Evolutionary conservation across 2,113 vertebrate species (phyloP).

Genomic region (Cariama cristata): DNA sequence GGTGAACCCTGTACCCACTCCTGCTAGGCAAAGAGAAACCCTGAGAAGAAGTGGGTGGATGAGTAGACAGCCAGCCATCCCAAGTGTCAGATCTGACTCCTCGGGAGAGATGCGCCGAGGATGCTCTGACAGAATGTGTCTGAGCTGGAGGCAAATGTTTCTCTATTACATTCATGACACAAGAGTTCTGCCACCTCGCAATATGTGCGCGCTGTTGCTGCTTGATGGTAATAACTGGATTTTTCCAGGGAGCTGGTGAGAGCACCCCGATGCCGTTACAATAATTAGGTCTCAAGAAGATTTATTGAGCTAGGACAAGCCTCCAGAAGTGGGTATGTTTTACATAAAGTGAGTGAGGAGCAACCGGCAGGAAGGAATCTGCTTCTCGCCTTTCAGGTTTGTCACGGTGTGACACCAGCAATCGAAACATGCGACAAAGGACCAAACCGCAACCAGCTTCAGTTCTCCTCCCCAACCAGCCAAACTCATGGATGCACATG

Average conservation of each 20-base stretch:
- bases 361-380: not conserved
- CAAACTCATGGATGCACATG: not conserved
- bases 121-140: conserved; percentile 72
- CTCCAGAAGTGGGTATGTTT: not conserved
- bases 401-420: not conserved
- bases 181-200: conserved; percentile 56
- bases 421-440: not conserved
- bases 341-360: not conserved
- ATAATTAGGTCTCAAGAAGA: not conserved
- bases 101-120: conserved; percentile 38
- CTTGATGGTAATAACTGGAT: conserved; percentile 32
- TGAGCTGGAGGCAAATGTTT: conserved; percentile 72
- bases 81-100: conserved; percentile 71
- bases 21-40: conserved; percentile 71
- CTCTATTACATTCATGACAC: conserved; percentile 60
- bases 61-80: conserved; percentile 71
- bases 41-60: conserved; percentile 73
- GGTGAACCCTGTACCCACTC: conserved; percentile 55
- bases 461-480: not conserved
- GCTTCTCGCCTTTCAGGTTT: not conserved
- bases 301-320: not conserved
- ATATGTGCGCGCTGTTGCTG: not conserved
- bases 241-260: not conserved
- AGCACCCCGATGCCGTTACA: not conserved
- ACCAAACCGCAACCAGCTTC: not conserved